These are phyloP conservation scores for Incurvaria masculella DNA, from an alignment of 2,888 invertebrate genomes.

Conservation along the genomic window DNA sequence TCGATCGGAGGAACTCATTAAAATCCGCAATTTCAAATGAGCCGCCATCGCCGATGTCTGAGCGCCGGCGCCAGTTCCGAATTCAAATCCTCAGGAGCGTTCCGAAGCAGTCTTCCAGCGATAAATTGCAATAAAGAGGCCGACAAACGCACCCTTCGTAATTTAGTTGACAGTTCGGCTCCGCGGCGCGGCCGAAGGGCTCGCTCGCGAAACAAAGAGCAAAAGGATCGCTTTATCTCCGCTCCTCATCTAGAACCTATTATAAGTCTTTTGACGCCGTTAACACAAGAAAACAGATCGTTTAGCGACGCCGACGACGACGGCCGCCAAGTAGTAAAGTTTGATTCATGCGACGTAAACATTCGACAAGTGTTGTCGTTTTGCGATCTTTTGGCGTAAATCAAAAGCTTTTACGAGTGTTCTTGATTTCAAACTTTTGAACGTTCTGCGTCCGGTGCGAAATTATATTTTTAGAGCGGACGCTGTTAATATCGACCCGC, in stretches of 20 bases:
- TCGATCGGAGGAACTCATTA: neutral
- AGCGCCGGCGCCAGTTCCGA: slow-evolving; percentile 29
- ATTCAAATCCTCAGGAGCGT: slow-evolving; percentile 19
- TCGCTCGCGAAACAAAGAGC: slow-evolving; percentile 7
- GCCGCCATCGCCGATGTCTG: neutral
- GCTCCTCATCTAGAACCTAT: slow-evolving; percentile 44
- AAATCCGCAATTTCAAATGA: slow-evolving; percentile 5
- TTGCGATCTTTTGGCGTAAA: neutral
- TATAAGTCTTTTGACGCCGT: slow-evolving; percentile 45
- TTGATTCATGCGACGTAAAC: neutral
- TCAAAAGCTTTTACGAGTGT: neutral
- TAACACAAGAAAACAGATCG: slow-evolving; percentile 32
- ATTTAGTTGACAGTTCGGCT: slow-evolving; percentile 47
- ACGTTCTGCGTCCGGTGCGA: no score
- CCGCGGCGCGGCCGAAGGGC: slow-evolving; percentile 4
- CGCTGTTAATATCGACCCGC: no score
- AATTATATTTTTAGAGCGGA: no score
- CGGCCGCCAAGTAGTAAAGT: neutral
- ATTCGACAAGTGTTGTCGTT: neutral
- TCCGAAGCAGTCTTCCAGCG: neutral
- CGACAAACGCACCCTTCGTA: slow-evolving; percentile 42
- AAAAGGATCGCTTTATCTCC: slow-evolving; percentile 34
- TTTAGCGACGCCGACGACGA: slow-evolving; percentile 19
- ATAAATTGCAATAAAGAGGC: slow-evolving; percentile 18
- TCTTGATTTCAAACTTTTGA: no score